These are phyloP conservation scores for Saccopteryx leptura DNA, from an alignment of 2,113 vertebrate species.

Conservation along the genomic window DNA sequence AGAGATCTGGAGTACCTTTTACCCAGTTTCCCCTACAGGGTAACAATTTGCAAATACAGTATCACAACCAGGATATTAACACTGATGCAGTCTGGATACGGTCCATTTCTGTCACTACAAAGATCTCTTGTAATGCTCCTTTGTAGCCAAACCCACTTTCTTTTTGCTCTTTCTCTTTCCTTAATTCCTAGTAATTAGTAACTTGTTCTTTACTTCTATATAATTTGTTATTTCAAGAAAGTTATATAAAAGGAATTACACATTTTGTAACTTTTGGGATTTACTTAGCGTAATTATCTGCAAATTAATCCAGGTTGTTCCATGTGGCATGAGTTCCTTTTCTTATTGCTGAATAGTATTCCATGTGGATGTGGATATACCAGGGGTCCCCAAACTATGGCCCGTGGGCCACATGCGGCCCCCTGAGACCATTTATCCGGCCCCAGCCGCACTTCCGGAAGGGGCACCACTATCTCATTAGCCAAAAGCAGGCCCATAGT, in stretches of 20 bases:
- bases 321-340: neutral
- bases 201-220: neutral
- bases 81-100: neutral
- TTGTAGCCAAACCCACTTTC: neutral
- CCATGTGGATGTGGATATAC: neutral
- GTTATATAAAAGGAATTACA: neutral
- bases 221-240: constrained; percentile 2
- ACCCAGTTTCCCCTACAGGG: neutral
- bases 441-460: too few relatives aligned
- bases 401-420: too few relatives aligned
- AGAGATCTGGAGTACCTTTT: neutral
- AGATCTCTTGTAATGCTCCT: neutral
- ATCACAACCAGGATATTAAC: neutral
- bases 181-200: neutral
- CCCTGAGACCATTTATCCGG: too few relatives aligned
- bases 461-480: too few relatives aligned
- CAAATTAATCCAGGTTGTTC: neutral
- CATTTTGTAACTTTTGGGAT: neutral
- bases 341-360: neutral
- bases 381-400: too few relatives aligned
- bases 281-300: neutral
- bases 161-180: neutral
- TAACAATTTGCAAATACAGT: neutral
- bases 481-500: too few relatives aligned
- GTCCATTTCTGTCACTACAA: neutral